Base-by-base conservation (phyloP, 1,140 invertebrate genomes). In the Oreohelix idahoensis region DNA sequence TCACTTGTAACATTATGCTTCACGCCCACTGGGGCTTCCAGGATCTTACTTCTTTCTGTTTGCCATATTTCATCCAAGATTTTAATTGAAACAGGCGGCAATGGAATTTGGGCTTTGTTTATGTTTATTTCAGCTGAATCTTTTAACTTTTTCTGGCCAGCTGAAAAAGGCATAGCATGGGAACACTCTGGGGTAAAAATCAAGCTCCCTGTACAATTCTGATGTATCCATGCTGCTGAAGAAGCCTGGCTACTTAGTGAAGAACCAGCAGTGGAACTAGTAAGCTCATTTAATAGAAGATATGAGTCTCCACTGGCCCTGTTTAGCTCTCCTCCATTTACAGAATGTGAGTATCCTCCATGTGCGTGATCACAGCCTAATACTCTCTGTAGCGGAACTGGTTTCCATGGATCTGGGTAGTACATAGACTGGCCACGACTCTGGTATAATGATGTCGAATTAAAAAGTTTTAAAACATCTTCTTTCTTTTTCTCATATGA, bases 401-500 rank as follows among this genome's bases (percentile, higher is more conserved):
- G 63, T 32, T 66, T 66, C 29, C 63, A 32, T 32, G 63, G 63
- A 17, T 66, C 63, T 11, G 63, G 11, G 29, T 66, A 35, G 29
- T 66, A 66, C 63, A 66, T 29, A 32, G 63, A 32, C 63, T 66
- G 63, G 32, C 63, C 29, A 66, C 63, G n/a, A 32, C 29, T 66
- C 63, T 66, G 63, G 17, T 66, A 66, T 32, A 66, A 17, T 32
- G 63, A 66, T 32, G 63, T 66, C 11, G 63, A 66, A 5, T 66
- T 17, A 2, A 66, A 32, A 4, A 66, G 29, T 66, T 32, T 66
- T 32, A 66, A 66, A 32, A 66, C 29, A 35, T 66, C 63, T 66
- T 29, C 63, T 35, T 66, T 66, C 63, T 66, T 66, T 32, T 66
- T 66, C 63, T 66, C 63, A 66, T 66, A 66, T 32, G 29, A 32